phyloP scores from a whole-genome alignment of 2,888 invertebrate genomes.

The Tetheella fluctuosa region DNA sequence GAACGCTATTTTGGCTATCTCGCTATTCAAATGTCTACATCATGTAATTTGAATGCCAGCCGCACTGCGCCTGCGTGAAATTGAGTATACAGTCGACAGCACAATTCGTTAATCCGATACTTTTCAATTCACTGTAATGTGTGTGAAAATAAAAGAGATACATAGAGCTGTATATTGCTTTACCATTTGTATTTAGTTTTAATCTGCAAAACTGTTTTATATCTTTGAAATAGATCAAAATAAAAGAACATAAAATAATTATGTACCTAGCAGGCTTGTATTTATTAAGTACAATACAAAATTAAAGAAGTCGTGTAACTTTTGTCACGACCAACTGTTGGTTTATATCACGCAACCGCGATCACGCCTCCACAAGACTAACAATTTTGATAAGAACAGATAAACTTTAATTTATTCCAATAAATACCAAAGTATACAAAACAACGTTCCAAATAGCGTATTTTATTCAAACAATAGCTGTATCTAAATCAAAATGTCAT shows the following conservation, averaged over 20 bases:
- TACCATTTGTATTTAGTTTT: no score
- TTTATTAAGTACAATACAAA: background rate
- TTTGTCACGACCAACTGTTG: conserved; percentile 15
- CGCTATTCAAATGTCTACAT: conserved; percentile 61
- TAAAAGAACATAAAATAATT: background rate
- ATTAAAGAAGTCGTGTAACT: conserved; percentile 16
- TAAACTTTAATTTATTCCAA: conserved; percentile 38
- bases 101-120: background rate
- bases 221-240: background rate
- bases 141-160: background rate
- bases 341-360: conserved; percentile 17
- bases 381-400: conserved; percentile 25
- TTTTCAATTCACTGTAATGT: background rate
- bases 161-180: background rate
- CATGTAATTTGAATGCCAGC: conserved; percentile 53
- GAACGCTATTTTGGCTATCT: conserved; percentile 52
- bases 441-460: conserved; percentile 31
- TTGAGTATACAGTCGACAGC: conserved; percentile 15
- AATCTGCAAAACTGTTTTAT: background rate
- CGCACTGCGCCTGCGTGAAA: conserved; percentile 22
- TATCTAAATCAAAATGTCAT: conserved; percentile 39
- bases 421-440: conserved; percentile 37
- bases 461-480: conserved; percentile 40
- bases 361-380: conserved; percentile 23
- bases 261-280: background rate